Evolutionary conservation across 2,888 invertebrate genomes (phyloP).

Genomic region (Thyatira batis): DNA sequence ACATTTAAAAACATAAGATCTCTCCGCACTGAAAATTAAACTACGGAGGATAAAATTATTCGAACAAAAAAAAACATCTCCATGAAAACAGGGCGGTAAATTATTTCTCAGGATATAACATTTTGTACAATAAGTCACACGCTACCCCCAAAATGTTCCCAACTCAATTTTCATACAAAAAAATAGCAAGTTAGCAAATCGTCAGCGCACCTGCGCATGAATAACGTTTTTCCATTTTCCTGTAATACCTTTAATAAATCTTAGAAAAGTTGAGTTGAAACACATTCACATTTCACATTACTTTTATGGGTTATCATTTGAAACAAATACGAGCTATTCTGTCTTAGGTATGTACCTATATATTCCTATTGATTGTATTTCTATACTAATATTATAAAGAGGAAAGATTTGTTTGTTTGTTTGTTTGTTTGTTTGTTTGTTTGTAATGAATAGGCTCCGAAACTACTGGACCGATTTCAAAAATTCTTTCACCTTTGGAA

Average conservation of each 20-base stretch:
- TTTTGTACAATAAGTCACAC: constrained; percentile 35
- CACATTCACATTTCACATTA: constrained; percentile 55
- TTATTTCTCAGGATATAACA: constrained; percentile 32
- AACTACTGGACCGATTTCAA: no score
- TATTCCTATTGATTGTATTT: no score
- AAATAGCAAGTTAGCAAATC: constrained; percentile 79
- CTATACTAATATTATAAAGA: no score
- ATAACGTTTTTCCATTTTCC: constrained; percentile 72
- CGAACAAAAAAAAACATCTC: neutral
- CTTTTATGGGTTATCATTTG: constrained; percentile 47
- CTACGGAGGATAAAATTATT: no score
- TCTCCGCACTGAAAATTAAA: no score
- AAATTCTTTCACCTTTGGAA: no score
- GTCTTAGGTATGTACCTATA: no score
- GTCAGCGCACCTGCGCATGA: constrained; percentile 79
- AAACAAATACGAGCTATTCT: constrained; percentile 27
- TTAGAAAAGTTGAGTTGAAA: constrained; percentile 55
- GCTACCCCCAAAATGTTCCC: constrained; percentile 38
- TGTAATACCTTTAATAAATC: constrained; percentile 78
- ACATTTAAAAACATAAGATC: no score
- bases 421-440: no score
- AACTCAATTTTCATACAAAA: constrained; percentile 73
- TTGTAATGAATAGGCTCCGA: no score
- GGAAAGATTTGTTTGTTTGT: no score
- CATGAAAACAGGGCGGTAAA: constrained; percentile 29